Percentiles rank a stretch among this genome's conserved stretches.
Evolutionary conservation across 92 coral and sea anemone species (phyloP).

Genomic region (Porites cylindrica): DNA sequence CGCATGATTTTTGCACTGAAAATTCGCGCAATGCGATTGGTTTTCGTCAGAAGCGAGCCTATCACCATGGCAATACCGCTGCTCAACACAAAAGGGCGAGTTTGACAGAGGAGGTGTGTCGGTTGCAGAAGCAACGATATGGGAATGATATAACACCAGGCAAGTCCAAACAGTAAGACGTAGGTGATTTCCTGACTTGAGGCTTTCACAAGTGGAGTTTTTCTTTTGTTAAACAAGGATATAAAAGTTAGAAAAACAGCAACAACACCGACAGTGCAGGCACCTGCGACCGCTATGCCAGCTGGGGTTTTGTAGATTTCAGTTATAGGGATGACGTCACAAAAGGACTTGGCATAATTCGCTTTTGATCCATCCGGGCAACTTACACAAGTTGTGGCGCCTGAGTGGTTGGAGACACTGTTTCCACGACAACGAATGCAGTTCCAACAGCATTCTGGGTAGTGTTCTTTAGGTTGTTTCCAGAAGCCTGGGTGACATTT

Average conservation of each 20-base stretch:
- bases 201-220: slow-evolving; percentile 81
- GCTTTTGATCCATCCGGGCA: slow-evolving; percentile 79
- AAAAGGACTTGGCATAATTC: slow-evolving; percentile 61
- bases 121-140: slow-evolving; percentile 52
- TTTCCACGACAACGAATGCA: slow-evolving; percentile 81
- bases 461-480: slow-evolving; percentile 59
- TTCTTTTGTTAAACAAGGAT: slow-evolving; percentile 61
- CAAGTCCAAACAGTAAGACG: slow-evolving; percentile 69
- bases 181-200: slow-evolving; percentile 81
- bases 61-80: slow-evolving; percentile 71
- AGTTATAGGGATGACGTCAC: slow-evolving; percentile 67
- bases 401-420: slow-evolving; percentile 71
- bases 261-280: slow-evolving; percentile 59
- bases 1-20: slow-evolving; percentile 86
- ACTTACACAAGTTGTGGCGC: slow-evolving; percentile 61
- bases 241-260: slow-evolving; percentile 57
- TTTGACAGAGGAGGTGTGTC: slow-evolving; percentile 53
- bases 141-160: slow-evolving; percentile 57
- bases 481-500: slow-evolving; percentile 66
- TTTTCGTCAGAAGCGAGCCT: slow-evolving; percentile 82
- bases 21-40: slow-evolving; percentile 88
- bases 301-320: slow-evolving; percentile 60
- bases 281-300: slow-evolving; percentile 65
- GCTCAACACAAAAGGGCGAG: slow-evolving; percentile 66
- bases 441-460: slow-evolving; percentile 93